Percentiles rank a stretch among this genome's conserved stretches.
phyloP scores from a whole-genome alignment of 2,797 vertebrate genomes.

The Macroramphosus scolopax region DNA sequence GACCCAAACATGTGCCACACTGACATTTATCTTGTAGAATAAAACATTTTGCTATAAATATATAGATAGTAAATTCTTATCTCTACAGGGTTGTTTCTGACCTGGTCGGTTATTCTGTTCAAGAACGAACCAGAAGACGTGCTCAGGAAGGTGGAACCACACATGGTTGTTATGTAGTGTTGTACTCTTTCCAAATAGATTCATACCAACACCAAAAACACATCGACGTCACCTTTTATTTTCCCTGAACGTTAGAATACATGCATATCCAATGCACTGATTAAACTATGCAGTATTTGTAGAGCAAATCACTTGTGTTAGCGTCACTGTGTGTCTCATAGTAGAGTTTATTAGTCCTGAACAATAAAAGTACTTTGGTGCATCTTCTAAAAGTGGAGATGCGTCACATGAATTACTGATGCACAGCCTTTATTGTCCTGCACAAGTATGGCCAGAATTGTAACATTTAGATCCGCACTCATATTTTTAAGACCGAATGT shows the following conservation, averaged over 20 bases:
- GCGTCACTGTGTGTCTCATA: conserved; percentile 41
- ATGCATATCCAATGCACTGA: conserved; percentile 72
- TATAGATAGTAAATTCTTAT: conserved; percentile 50
- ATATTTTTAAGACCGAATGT: conserved; percentile 60
- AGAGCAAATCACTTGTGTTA: conserved; percentile 57
- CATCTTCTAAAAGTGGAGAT: conserved; percentile 27
- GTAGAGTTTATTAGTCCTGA: conserved; percentile 35
- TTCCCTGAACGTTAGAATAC: conserved; percentile 55
- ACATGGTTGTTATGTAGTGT: conserved; percentile 70
- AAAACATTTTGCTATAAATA: conserved; percentile 37
- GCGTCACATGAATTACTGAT: conserved; percentile 26
- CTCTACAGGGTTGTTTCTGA: conserved; percentile 61
- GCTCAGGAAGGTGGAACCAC: conserved; percentile 79
- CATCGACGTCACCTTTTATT: conserved; percentile 55
- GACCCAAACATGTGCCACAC: conserved; percentile 47
- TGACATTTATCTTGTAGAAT: conserved; percentile 43
- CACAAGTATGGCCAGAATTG: conserved; percentile 61
- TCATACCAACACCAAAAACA: conserved; percentile 75
- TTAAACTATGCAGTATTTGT: conserved; percentile 85
- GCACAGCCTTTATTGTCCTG: conserved; percentile 61
- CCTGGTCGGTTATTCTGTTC: conserved; percentile 48
- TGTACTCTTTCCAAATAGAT: conserved; percentile 77
- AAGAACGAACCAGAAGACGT: conserved; percentile 59
- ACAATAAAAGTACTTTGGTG: conserved; percentile 47
- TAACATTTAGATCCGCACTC: conserved; percentile 49